Conservation (phyloP, 2,113 vertebrate species). For the Axis porcinus region DNA sequence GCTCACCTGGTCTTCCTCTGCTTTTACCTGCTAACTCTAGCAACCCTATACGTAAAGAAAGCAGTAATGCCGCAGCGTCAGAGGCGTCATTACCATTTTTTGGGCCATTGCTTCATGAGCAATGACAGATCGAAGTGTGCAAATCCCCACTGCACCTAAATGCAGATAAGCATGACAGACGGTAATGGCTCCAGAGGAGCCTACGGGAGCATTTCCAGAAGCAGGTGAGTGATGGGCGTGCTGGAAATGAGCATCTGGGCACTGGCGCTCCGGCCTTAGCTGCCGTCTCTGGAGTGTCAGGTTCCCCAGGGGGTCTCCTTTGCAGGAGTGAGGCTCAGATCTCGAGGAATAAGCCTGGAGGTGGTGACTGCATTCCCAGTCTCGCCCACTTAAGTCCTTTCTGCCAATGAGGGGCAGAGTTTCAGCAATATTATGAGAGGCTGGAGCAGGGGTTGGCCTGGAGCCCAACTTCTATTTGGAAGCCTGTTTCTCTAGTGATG, state of each 20-base stretch:
- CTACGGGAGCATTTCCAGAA: not conserved
- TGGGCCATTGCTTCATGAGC: constrained; percentile 72
- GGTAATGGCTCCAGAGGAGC: constrained; percentile 52
- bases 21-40: not conserved
- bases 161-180: constrained; percentile 65
- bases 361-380: not conserved
- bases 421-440: not conserved
- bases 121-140: constrained; percentile 58
- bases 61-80: not conserved
- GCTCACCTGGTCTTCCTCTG: not conserved
- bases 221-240: constrained; percentile 12
- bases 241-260: constrained; percentile 4
- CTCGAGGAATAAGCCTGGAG: not conserved
- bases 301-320: not conserved
- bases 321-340: not conserved
- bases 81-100: constrained; percentile 73
- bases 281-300: not conserved
- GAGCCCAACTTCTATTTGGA: not conserved
- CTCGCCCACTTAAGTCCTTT: not conserved
- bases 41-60: not conserved
- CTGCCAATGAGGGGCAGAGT: not conserved
- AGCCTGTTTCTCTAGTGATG: not conserved
- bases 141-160: constrained; percentile 64
- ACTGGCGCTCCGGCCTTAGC: not conserved
- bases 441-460: not conserved